These are phyloP conservation scores for Semnopithecus entellus DNA, from an alignment of 2,113 vertebrate species.

Conservation along the genomic window DNA sequence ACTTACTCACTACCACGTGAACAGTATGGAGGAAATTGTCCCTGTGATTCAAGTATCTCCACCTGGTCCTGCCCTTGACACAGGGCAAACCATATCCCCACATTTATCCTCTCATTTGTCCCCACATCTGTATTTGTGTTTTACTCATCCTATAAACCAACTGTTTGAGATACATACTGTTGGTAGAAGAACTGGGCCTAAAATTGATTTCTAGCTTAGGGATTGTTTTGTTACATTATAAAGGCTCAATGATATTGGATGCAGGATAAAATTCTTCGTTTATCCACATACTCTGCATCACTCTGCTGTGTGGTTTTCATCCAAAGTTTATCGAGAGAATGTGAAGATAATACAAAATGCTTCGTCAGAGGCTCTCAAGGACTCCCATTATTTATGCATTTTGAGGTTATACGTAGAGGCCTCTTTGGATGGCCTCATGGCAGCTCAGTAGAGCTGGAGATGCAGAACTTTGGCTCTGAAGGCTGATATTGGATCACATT, in stretches of 20 bases:
- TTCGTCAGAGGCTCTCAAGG: background rate
- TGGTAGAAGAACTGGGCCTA: background rate
- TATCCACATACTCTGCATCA: background rate
- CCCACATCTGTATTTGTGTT: background rate
- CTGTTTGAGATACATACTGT: background rate
- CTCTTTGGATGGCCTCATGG: background rate
- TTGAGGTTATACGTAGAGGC: background rate
- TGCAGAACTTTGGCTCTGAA: fast-evolving
- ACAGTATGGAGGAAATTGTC: too few species aligned
- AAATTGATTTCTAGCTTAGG: background rate
- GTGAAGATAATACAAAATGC: background rate
- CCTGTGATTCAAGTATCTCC: too few species aligned
- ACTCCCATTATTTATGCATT: background rate
- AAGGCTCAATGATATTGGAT: background rate
- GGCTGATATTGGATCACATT: background rate
- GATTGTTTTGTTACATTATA: background rate
- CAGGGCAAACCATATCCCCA: too few species aligned
- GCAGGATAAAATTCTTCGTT: background rate
- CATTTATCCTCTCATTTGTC: background rate
- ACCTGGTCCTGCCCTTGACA: too few species aligned
- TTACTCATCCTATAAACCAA: background rate
- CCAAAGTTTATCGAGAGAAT: background rate
- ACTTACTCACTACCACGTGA: too few species aligned
- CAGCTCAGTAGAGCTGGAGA: background rate
- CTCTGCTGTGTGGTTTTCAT: background rate